Evolutionary conservation across 2,113 vertebrate genomes (phyloP).

Genomic region (Pitta sordida): DNA sequence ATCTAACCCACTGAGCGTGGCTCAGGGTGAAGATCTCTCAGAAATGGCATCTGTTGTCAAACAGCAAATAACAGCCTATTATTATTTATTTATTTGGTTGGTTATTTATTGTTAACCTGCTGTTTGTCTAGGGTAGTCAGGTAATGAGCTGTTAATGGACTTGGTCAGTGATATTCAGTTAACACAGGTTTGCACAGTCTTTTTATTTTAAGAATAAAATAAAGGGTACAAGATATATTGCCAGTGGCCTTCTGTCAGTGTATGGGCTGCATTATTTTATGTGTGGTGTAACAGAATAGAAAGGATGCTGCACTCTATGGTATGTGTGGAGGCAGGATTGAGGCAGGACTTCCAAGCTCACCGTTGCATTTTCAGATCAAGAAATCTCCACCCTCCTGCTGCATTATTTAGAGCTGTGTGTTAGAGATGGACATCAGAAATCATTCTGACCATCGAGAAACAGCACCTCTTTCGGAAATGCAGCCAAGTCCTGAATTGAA

Average conservation of each 20-base stretch:
- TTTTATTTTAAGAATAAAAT: neutral
- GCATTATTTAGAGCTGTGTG: neutral
- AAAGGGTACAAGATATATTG: neutral
- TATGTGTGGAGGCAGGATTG: neutral
- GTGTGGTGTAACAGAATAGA: neutral
- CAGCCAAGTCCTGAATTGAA: neutral
- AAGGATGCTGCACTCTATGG: neutral
- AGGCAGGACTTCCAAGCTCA: neutral
- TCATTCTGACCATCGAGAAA: neutral
- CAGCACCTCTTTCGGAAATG: neutral
- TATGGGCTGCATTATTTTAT: neutral
- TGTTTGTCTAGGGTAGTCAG: neutral
- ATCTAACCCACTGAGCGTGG: neutral
- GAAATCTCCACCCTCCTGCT: neutral
- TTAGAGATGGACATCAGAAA: neutral
- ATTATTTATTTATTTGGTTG: neutral
- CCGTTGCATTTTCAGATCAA: neutral
- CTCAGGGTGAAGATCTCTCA: rapidly evolving
- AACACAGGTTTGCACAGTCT: neutral
- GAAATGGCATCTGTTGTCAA: neutral
- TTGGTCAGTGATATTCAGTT: neutral
- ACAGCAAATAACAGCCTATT: neutral
- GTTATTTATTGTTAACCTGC: neutral
- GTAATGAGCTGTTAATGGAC: neutral
- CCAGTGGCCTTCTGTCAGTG: neutral